Evolutionary conservation across 2,113 vertebrate species (phyloP).

Genomic region (Onychostoma macrolepis): DNA sequence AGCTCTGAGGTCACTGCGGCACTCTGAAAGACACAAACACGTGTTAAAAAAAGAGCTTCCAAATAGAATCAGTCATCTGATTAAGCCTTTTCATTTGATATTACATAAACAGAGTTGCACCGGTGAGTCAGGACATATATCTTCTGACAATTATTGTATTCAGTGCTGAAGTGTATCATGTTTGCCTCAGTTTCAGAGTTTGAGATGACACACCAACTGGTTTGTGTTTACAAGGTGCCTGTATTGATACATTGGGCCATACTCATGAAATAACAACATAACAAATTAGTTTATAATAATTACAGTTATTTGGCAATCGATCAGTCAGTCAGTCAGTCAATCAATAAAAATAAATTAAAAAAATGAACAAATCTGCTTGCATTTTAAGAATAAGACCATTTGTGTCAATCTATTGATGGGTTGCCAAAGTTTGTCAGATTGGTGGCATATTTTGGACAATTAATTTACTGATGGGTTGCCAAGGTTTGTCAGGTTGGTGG

Average conservation of each 20-base stretch:
- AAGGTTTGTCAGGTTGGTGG: no score
- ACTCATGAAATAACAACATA: not conserved
- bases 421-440: no score
- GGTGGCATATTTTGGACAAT: no score
- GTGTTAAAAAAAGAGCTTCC: not conserved
- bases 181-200: not conserved
- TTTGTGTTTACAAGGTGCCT: not conserved
- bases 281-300: not conserved
- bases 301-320: not conserved
- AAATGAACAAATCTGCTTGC: no score
- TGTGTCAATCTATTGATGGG: no score
- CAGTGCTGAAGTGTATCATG: conserved; percentile 3
- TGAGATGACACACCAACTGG: not conserved
- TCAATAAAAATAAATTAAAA: no score
- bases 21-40: conserved; percentile 10
- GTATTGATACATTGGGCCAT: not conserved
- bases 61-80: conserved; percentile 12
- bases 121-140: not conserved
- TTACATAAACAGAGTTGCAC: conserved; percentile 13
- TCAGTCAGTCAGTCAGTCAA: no score
- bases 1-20: not conserved
- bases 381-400: no score
- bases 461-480: no score
- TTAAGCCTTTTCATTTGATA: not conserved
- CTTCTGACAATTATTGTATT: not conserved